Evolutionary conservation across 2,113 vertebrate species (phyloP).

Genomic region (Sphaerodactylus townsendi): DNA sequence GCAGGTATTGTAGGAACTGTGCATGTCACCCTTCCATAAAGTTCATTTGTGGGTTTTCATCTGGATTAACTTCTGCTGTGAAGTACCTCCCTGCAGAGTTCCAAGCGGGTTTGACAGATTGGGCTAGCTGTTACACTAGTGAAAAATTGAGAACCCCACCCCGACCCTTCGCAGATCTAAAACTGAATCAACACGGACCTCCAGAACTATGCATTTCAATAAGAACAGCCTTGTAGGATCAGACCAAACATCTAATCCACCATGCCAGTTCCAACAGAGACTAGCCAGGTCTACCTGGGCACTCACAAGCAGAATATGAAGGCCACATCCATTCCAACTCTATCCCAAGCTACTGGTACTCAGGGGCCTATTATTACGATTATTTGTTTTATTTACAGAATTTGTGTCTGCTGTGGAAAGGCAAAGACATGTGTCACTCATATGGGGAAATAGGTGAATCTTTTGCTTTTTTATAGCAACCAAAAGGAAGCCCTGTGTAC

Average conservation of each 20-base stretch:
- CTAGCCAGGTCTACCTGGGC: not conserved
- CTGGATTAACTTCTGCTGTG: conserved; percentile 36
- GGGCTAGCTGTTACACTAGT: conserved; percentile 30
- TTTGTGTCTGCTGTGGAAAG: not conserved
- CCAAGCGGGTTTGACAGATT: conserved; percentile 45
- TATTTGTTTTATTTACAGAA: no score
- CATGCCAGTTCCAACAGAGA: not conserved
- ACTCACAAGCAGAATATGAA: not conserved
- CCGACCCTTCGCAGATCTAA: no score
- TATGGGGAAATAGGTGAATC: not conserved
- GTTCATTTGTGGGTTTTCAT: conserved; percentile 21
- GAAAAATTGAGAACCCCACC: not conserved
- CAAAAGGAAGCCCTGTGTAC: conserved; percentile 15
- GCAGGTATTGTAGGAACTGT: conserved; percentile 64
- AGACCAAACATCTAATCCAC: not conserved
- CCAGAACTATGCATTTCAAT: not conserved
- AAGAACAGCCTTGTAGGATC: not conserved
- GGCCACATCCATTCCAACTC: not conserved
- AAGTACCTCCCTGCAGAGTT: conserved; percentile 56
- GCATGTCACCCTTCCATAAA: conserved; percentile 31
- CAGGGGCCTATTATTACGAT: no score
- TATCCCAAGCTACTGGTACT: no score
- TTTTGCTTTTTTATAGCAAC: not conserved
- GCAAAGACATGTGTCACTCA: not conserved
- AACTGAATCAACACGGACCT: not conserved